Conservation (phyloP, 2,888 invertebrate genomes). For the Zaprionus obscuricornis region DNA sequence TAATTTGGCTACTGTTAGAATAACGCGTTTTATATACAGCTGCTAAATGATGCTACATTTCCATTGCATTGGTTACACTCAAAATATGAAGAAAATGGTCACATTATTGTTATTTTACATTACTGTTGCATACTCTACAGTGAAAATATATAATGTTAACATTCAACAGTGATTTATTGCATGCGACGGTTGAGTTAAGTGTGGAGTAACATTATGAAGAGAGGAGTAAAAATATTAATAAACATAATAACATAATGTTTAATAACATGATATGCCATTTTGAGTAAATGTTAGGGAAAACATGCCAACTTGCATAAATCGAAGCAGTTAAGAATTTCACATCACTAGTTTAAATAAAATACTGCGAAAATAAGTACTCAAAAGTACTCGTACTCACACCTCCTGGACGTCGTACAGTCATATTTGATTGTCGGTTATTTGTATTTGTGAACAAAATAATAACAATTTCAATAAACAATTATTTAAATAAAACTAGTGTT, state of each 20-base stretch:
- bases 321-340: constrained; percentile 2
- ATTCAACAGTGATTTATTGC: too few relatives aligned
- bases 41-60: not conserved
- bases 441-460: too few relatives aligned
- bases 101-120: constrained; percentile 4
- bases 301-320: not conserved
- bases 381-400: constrained; percentile 27
- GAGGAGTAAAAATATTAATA: constrained; percentile 7
- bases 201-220: constrained; percentile 20
- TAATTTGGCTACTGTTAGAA: constrained; percentile 57
- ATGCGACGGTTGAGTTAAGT: not conserved
- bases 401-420: constrained; percentile 53
- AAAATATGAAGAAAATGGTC: constrained; percentile 9
- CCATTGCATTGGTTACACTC: not conserved
- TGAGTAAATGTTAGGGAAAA: not conserved
- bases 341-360: constrained; percentile 45
- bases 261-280: too few relatives aligned
- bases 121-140: constrained; percentile 16
- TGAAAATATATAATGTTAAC: too few relatives aligned
- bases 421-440: constrained; percentile 47
- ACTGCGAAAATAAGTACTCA: constrained; percentile 47
- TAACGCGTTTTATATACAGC: too few relatives aligned
- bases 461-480: too few relatives aligned
- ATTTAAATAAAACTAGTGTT: constrained; percentile 42
- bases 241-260: too few relatives aligned